Evolutionary conservation across 2,113 vertebrate species (phyloP), one percentile per base, ranked within the genome.

Genomic region (Sander vitreus): DNA sequence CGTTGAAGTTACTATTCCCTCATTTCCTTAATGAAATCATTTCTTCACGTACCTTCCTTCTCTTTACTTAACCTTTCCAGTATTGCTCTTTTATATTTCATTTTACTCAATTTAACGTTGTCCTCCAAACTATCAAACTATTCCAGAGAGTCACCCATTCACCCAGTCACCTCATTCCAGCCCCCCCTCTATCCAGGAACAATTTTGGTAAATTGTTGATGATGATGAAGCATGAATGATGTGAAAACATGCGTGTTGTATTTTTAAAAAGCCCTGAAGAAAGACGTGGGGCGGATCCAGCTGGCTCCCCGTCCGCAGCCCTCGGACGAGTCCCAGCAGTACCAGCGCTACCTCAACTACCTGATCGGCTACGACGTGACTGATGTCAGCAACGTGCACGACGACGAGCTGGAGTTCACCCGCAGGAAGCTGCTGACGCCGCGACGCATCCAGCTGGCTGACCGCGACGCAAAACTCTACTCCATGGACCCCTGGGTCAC

Each of bases 361-460:
- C 95, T 99, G 43, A 99, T 99, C 0, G 98, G 97, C 83, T 99
- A 99, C 3, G 98, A 99, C 14, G 98, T 99, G 69, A 99, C 98
- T 0, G 97, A 99, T 5, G 95, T 99, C 50, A 99, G 97, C 91
- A 99, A 99, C 0, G 98, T 99, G 36, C 98, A 99, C 0, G 99
- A 99, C 6, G 97, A 99, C 0, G 99, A 99, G 79, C 95, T 99
- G 11, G 98, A 99, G 91, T 99, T 98, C 91, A 99, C 98, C 0
- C 96, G 99, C 10, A 96, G 99, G 83, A 97, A 98, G 83, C 92
- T 99, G 73, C 94, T 99, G 77, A 99, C 97, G 1, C 97, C 97
- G 0, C 95, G 98, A 6, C 96, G 97, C 93, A 95, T 96, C 3
- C 97, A 99, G 80, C 92, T 99, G 59, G 93, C 95, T 0, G 93